Conservation (phyloP, 92 coral and sea anemone species). For the Scolanthus callimorphus region DNA sequence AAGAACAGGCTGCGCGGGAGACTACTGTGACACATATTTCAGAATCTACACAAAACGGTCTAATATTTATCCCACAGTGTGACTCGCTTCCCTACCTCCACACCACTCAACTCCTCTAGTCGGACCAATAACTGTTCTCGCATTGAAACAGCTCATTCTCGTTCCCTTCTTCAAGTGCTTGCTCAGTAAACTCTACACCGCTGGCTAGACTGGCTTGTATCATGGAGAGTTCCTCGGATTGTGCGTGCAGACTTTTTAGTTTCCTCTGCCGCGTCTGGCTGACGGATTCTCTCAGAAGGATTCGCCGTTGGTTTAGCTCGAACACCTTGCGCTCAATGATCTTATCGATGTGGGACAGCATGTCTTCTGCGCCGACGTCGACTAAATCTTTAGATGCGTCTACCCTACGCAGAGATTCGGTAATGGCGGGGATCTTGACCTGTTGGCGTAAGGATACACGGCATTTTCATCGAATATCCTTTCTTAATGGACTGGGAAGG, state of each 20-base stretch:
- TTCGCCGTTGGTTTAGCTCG: constrained; percentile 6
- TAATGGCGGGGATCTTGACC: constrained; percentile 5
- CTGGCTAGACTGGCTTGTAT: constrained; percentile 1
- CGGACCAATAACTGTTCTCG: constrained; percentile 4
- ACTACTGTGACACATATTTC: too few species aligned
- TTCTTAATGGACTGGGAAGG: too few species aligned
- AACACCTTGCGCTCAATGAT: not conserved
- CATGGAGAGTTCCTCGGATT: constrained; percentile 10
- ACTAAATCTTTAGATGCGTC: constrained; percentile 21
- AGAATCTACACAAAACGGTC: too few species aligned
- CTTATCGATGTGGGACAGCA: constrained; percentile 5
- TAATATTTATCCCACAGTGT: too few species aligned
- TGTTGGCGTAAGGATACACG: constrained; percentile 10
- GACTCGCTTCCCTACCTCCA: too few species aligned
- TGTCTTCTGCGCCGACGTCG: constrained; percentile 6
- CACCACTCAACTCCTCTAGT: constrained; percentile 17
- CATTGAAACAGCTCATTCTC: constrained; percentile 18
- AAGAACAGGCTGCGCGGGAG: too few species aligned
- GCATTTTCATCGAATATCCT: too few species aligned
- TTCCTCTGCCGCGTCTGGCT: constrained; percentile 5
- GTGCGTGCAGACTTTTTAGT: constrained; percentile 12
- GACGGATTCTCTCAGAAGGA: constrained; percentile 1
- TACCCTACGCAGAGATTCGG: not conserved
- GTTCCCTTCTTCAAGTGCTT: constrained; percentile 18
- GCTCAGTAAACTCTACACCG: constrained; percentile 26